phyloP scores from a whole-genome alignment of 2,797 vertebrate species.

The Myotis findleyi region DNA sequence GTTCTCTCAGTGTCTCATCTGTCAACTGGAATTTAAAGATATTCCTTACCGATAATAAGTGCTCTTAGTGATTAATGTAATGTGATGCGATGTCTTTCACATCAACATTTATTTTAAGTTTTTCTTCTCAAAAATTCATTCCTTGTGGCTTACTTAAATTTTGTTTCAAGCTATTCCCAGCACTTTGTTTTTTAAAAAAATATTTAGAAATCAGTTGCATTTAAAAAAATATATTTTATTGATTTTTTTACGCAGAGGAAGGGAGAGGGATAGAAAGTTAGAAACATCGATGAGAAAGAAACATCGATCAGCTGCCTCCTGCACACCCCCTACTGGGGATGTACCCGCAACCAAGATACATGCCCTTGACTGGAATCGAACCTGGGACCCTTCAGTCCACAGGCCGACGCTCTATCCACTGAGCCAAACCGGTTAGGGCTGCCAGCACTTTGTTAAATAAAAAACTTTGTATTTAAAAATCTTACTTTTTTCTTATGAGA shows the following conservation, averaged over 20 bases:
- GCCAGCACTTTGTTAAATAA: neutral
- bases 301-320: no score
- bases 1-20: neutral
- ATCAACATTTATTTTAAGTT: neutral
- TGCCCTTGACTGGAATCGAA: no score
- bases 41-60: neutral
- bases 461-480: neutral
- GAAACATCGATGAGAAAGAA: no score
- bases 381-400: no score
- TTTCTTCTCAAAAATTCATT: conserved; percentile 27
- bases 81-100: neutral
- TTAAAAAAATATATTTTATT: no score
- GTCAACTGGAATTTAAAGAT: neutral
- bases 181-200: no score
- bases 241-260: no score
- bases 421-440: neutral
- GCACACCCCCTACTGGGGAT: no score
- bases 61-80: neutral
- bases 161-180: neutral
- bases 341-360: no score
- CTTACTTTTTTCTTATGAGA: conserved; percentile 17
- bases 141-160: neutral
- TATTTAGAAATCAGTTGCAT: no score
- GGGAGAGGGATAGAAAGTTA: no score
- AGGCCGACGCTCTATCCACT: no score